These are phyloP conservation scores for Brenthis ino DNA, from an alignment of 2,888 invertebrate genomes.

Conservation along the genomic window DNA sequence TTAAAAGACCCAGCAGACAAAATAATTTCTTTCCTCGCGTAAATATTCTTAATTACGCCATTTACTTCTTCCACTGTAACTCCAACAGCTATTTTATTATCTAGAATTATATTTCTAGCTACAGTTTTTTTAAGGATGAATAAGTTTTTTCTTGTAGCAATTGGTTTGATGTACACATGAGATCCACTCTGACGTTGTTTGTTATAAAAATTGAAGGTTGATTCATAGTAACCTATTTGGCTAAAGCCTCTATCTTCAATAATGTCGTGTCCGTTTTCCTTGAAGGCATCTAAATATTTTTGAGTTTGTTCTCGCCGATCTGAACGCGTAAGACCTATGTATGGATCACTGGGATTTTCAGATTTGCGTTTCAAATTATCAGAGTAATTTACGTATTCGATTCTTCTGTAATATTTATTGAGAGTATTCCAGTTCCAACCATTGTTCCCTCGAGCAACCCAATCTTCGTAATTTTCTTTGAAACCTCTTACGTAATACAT, in stretches of 20 bases:
- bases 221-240: constrained; percentile 53
- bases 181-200: constrained; percentile 53
- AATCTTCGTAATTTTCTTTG: constrained; percentile 83
- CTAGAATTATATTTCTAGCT: constrained; percentile 53
- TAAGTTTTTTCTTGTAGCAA: constrained; percentile 54
- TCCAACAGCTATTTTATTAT: constrained; percentile 37
- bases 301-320: constrained; percentile 58
- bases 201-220: constrained; percentile 48
- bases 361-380: constrained; percentile 49
- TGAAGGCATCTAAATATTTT: constrained; percentile 54
- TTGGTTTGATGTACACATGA: constrained; percentile 50
- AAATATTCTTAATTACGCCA: constrained; percentile 37
- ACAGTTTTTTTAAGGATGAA: constrained; percentile 52
- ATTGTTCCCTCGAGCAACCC: constrained; percentile 85
- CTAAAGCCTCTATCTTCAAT: constrained; percentile 53
- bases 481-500: constrained; percentile 86
- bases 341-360: constrained; percentile 49
- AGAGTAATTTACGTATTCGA: constrained; percentile 47
- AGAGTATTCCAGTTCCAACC: constrained; percentile 58
- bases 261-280: constrained; percentile 53
- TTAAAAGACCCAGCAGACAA: constrained; percentile 59
- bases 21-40: constrained; percentile 54
- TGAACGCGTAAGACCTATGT: constrained; percentile 52
- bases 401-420: constrained; percentile 56
- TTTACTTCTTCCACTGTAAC: constrained; percentile 12